Evolutionary conservation across 1,140 invertebrate species (phyloP), one percentile per base, ranked within the genome.

Genomic region (Aphaenogaster rudis): DNA sequence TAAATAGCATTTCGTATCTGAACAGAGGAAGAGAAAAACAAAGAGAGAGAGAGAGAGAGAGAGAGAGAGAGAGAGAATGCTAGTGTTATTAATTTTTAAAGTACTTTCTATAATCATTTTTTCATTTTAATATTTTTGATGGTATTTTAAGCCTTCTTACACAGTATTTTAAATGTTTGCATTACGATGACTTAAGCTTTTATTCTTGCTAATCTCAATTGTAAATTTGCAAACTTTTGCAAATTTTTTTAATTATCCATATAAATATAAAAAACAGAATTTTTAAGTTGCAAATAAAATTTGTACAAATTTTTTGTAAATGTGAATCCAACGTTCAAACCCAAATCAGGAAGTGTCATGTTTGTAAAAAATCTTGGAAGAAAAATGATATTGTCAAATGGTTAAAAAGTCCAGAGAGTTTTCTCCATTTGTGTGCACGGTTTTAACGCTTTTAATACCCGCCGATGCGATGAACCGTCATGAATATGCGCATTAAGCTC

Each of bases 401-500:
- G 21, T 81, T 36, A 81, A 71, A 71, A 71, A 63, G n/a, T 28
- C 52, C 48, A n/a, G 17, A 8, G 39, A 48, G 15, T 42, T 17
- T 39, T 84, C 33, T 15, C 45, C 17, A 54, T 84, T 33, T 71
- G 42, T 42, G 42, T 42, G 28, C 28, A 17, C 54, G 13, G 69
- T 50, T 84, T 84, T 61, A 76, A 61, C 42, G 45, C 67, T 76
- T 76, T 76, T 61, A 84, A 84, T 45, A 39, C 69, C 33, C 67
- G 45, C 45, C 45, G 54, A 54, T 63, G 80, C 69, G 57, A 76
- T 76, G 80, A 84, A 50, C 42, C 54, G 54, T 76, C 80, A 61
- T 84, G 69, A 84, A 84, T 84, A 61, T 76, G 69, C 42, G 69
- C 54, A 84, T 84, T 84, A 84, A 84, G 54, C 69, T 61, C 69